These are phyloP conservation scores for Phoxinus dragarum DNA, from an alignment of 2,797 vertebrate genomes.

Conservation along the genomic window DNA sequence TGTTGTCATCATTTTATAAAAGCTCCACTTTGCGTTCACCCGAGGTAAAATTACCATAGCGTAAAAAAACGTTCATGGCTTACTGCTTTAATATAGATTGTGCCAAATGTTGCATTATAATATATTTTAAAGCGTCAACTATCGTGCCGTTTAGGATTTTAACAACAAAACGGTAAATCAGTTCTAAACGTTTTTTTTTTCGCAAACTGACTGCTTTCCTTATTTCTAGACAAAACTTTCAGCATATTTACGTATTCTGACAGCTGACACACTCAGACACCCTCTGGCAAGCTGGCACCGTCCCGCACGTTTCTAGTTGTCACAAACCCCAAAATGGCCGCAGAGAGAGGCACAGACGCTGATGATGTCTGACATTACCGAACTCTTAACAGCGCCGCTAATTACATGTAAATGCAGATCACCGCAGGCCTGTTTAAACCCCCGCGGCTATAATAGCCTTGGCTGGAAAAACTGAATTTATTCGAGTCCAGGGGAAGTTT, in stretches of 20 bases:
- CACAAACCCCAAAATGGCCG: neutral
- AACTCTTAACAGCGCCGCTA: conserved; percentile 21
- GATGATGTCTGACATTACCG: conserved; percentile 36
- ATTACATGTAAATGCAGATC: conserved; percentile 37
- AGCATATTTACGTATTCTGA: conserved; percentile 12
- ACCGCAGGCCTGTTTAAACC: conserved; percentile 25
- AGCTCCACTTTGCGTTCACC: neutral
- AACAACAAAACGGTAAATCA: neutral
- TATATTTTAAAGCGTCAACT: neutral
- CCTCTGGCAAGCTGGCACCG: conserved; percentile 14
- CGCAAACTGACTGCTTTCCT: neutral
- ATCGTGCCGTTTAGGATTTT: neutral
- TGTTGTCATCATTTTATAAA: neutral
- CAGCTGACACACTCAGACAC: conserved; percentile 7
- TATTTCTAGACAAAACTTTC: neutral
- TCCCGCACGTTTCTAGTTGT: neutral
- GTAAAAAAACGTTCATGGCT: neutral
- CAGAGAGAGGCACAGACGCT: conserved; percentile 1
- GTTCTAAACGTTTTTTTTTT: neutral
- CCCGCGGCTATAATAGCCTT: conserved; percentile 18
- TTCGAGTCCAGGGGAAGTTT: conserved; percentile 2
- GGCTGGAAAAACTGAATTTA: neutral
- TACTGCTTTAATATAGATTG: neutral
- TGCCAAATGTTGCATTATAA: neutral
- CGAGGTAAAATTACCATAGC: neutral